Conservation (phyloP, 2,113 vertebrate genomes). For the Oncorhynchus gorbuscha region DNA sequence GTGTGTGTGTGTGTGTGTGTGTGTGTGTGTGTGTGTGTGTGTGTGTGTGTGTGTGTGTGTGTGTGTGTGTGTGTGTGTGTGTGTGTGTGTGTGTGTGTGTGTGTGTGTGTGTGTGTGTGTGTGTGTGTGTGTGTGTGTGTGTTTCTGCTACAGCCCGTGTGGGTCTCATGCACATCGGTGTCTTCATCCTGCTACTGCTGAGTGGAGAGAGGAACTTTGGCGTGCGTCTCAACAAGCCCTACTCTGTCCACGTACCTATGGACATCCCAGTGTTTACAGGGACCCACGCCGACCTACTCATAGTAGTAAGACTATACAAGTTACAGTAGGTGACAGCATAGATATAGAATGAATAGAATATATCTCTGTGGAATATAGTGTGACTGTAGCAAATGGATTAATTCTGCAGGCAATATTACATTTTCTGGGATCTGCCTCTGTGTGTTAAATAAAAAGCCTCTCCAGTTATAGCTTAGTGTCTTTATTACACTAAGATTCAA, state of each 20-base stretch:
- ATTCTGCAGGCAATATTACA: no score
- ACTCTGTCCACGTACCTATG: constrained; percentile 92
- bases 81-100: no score
- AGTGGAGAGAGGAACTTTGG: constrained; percentile 98
- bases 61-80: no score
- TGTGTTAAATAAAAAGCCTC: no score
- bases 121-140: not conserved
- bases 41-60: not conserved
- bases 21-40: not conserved
- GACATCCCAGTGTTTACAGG: constrained; percentile 98
- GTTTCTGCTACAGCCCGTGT: constrained; percentile 82
- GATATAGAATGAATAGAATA: no score
- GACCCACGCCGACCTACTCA: constrained; percentile 95
- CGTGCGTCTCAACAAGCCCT: constrained; percentile 96
- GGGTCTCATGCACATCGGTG: constrained; percentile 97
- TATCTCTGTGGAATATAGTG: no score
- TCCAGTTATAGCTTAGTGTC: no score
- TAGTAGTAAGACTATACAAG: constrained; percentile 80
- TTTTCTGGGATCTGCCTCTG: no score
- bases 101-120: not conserved
- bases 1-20: no score
- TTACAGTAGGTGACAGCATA: not conserved
- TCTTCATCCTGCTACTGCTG: constrained; percentile 94
- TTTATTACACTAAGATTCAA: no score
- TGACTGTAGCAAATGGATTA: no score